These are phyloP conservation scores for Falco concolor DNA, from an alignment of 2,797 vertebrate genomes.

Conservation along the genomic window DNA sequence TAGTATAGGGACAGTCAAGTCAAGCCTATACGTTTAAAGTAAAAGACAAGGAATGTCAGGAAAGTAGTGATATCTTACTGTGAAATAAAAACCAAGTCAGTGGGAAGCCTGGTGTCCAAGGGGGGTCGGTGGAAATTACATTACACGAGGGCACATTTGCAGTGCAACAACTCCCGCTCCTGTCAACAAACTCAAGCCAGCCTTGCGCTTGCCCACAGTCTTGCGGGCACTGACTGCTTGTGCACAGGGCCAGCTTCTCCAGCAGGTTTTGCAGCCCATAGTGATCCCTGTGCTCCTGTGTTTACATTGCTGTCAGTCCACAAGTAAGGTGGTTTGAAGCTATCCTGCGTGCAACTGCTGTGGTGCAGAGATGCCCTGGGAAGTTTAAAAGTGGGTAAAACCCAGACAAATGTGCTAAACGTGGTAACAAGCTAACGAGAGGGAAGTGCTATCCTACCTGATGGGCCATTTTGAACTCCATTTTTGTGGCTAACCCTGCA, in stretches of 20 bases:
- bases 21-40: background rate
- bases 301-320: background rate
- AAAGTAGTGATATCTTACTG: background rate
- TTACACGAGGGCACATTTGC: background rate
- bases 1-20: background rate
- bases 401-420: background rate
- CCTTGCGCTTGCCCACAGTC: rapidly evolving
- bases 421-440: background rate
- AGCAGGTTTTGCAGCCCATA: background rate
- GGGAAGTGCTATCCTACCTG: background rate
- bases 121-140: background rate
- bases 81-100: background rate
- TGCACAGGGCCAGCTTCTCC: background rate
- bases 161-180: background rate
- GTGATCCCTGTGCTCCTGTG: background rate
- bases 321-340: background rate
- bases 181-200: background rate
- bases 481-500: background rate
- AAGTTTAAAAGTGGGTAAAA: background rate
- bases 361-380: background rate
- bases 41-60: background rate
- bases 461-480: background rate
- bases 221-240: no score
- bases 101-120: background rate
- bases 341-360: background rate